phyloP scores from a whole-genome alignment of 2,888 invertebrate genomes.

The Pristionchus arcanus region DNA sequence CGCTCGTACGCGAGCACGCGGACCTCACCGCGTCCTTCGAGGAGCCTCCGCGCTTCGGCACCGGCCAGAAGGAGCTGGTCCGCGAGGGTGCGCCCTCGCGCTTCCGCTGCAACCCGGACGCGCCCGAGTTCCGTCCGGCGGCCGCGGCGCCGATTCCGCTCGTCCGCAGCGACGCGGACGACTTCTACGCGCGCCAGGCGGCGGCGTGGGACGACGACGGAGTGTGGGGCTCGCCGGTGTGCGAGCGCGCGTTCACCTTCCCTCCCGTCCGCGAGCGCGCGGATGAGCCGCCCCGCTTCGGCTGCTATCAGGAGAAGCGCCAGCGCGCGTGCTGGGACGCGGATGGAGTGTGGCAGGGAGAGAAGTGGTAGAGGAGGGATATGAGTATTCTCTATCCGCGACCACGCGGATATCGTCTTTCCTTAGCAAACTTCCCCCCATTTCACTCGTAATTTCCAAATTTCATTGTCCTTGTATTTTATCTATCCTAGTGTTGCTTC shows the following conservation, averaged over 20 bases:
- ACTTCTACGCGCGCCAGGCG: not conserved
- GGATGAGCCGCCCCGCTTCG: not conserved
- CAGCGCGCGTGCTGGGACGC: not conserved
- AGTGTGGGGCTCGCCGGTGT: not conserved
- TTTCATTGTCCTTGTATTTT: not conserved
- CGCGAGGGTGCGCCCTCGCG: not conserved
- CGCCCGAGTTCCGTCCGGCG: not conserved
- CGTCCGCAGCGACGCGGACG: too few relatives aligned
- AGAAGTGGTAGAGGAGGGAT: not conserved
- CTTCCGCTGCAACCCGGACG: not conserved
- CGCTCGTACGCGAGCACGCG: not conserved
- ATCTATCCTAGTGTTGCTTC: too few relatives aligned
- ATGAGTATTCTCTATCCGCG: too few relatives aligned
- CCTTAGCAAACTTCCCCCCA: too few relatives aligned
- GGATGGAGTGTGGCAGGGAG: not conserved
- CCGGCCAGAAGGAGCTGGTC: not conserved
- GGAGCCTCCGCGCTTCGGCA: not conserved
- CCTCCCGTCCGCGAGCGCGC: not conserved
- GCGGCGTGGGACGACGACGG: not conserved
- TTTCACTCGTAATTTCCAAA: not conserved
- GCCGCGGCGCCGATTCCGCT: too few relatives aligned
- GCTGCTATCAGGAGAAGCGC: not conserved
- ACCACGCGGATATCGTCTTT: too few relatives aligned
- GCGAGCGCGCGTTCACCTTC: not conserved
- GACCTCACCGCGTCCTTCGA: not conserved